Evolutionary conservation across 2,797 vertebrate genomes (phyloP).

Genomic region (Micropoecilia bifurca): DNA sequence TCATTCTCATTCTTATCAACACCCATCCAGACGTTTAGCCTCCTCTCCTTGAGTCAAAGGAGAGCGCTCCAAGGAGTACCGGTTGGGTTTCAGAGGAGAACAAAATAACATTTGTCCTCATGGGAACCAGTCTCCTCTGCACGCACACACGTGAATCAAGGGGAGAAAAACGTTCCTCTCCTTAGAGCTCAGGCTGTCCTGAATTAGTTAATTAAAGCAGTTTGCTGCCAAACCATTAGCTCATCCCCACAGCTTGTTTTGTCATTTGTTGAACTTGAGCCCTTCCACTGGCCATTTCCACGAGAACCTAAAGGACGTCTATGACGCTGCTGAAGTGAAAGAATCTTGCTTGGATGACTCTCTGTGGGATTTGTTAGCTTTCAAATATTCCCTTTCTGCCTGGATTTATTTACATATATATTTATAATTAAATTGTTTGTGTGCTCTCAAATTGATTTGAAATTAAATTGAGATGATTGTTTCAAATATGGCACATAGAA

Average conservation of each 20-base stretch:
- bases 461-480: not conserved
- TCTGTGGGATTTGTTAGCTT: not conserved
- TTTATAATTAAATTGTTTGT: not conserved
- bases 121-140: slow-evolving; percentile 44
- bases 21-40: slow-evolving; percentile 42
- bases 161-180: slow-evolving; percentile 22
- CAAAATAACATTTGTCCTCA: slow-evolving; percentile 48
- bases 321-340: slow-evolving; percentile 1
- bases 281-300: slow-evolving; percentile 34
- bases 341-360: not conserved
- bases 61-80: slow-evolving; percentile 8
- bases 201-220: slow-evolving; percentile 71
- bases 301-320: slow-evolving; percentile 25
- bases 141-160: slow-evolving; percentile 27
- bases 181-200: slow-evolving; percentile 59
- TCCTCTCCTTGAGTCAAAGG: slow-evolving; percentile 27
- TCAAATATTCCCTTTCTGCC: not conserved
- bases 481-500: not conserved
- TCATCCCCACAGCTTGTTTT: slow-evolving; percentile 67
- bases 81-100: slow-evolving; percentile 22
- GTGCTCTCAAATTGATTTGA: not conserved
- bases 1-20: slow-evolving; percentile 43
- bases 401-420: not conserved
- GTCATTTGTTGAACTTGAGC: slow-evolving; percentile 49
- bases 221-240: slow-evolving; percentile 74